phyloP scores from a whole-genome alignment of 2,888 invertebrate species.

The Hylaea fasciaria region DNA sequence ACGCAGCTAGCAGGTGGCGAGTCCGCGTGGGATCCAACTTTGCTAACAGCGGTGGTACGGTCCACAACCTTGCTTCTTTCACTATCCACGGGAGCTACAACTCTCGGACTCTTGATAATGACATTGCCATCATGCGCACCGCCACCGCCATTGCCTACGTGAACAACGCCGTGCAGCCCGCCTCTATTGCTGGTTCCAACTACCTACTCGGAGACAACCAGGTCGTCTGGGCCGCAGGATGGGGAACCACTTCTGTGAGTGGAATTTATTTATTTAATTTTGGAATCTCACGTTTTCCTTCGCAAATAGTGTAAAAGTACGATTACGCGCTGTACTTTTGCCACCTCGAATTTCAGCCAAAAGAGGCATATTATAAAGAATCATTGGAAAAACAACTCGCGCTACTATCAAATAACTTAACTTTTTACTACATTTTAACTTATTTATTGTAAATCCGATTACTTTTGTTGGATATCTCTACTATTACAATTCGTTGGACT shows the following conservation, averaged over 20 bases:
- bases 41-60: conserved; percentile 48
- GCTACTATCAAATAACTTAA: too few species aligned
- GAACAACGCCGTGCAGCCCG: conserved; percentile 45
- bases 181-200: conserved; percentile 55
- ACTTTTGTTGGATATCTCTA: too few species aligned
- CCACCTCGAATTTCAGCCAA: too few species aligned
- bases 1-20: conserved; percentile 37
- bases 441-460: too few species aligned
- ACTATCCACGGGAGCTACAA: conserved; percentile 29
- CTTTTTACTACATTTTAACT: too few species aligned
- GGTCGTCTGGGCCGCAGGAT: conserved; percentile 62
- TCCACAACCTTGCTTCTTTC: conserved; percentile 8
- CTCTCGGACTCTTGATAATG: conserved; percentile 43
- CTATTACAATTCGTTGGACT: background rate
- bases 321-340: too few species aligned
- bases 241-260: conserved; percentile 61
- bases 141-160: conserved; percentile 36
- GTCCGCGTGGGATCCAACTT: conserved; percentile 49
- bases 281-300: too few species aligned
- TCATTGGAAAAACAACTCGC: too few species aligned
- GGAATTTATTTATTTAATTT: background rate
- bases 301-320: too few species aligned
- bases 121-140: conserved; percentile 55
- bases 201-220: conserved; percentile 57
- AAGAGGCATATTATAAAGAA: too few species aligned